phyloP scores from a whole-genome alignment of 2,888 invertebrate genomes.

The Callinectes sapidus region DNA sequence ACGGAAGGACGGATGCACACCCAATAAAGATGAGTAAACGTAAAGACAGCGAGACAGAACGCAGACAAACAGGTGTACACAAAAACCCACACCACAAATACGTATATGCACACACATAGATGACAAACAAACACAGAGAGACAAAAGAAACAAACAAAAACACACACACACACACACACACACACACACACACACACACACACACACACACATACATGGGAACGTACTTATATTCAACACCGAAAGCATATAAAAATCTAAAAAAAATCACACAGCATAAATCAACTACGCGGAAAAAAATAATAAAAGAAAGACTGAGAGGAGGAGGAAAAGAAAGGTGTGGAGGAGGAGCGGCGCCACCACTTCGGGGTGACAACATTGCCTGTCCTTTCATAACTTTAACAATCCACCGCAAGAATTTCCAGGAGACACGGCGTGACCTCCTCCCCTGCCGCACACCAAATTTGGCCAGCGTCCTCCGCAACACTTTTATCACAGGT shows the following conservation, averaged over 20 bases:
- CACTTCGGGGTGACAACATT: neutral
- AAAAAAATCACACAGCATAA: neutral
- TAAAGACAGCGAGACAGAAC: neutral
- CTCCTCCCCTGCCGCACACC: neutral
- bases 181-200: neutral
- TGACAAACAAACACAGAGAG: neutral
- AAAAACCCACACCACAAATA: neutral
- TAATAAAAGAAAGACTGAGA: neutral
- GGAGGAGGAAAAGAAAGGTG: neutral
- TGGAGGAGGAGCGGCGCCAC: neutral
- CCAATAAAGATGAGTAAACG: neutral
- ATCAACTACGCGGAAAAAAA: neutral
- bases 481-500: neutral
- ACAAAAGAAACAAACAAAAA: neutral
- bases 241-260: neutral
- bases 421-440: neutral
- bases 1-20: neutral
- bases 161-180: neutral
- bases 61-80: neutral
- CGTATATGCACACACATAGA: too few relatives aligned
- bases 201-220: conserved; percentile 5
- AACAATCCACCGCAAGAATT: neutral
- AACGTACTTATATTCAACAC: neutral
- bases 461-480: neutral
- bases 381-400: neutral